phyloP scores from a whole-genome alignment of 2,888 invertebrate genomes.

The Rapana venosa region DNA sequence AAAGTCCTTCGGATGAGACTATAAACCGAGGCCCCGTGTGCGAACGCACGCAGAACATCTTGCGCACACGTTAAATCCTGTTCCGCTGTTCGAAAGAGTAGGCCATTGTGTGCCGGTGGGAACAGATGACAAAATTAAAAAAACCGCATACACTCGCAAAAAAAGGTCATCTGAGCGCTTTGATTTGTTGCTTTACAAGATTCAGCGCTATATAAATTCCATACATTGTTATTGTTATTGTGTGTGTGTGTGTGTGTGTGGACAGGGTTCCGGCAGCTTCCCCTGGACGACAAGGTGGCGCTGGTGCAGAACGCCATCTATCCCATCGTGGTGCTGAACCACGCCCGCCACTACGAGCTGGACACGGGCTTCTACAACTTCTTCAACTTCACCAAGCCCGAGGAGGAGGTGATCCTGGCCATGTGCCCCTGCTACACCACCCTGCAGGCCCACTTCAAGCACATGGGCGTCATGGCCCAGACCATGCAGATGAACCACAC shows the following conservation, averaged over 20 bases:
- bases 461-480: constrained; percentile 67
- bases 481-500: constrained; percentile 62
- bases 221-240: too few species aligned
- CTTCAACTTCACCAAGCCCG: constrained; percentile 65
- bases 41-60: too few species aligned
- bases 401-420: constrained; percentile 60
- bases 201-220: too few species aligned
- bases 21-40: too few species aligned
- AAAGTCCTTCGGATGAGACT: too few species aligned
- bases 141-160: too few species aligned
- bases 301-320: constrained; percentile 71
- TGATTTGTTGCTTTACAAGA: too few species aligned
- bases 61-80: too few species aligned
- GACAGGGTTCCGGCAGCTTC: constrained; percentile 69
- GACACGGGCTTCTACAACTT: constrained; percentile 67
- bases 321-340: constrained; percentile 68
- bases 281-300: constrained; percentile 68
- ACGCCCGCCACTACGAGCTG: constrained; percentile 64
- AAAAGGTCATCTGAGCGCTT: too few species aligned
- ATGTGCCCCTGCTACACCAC: constrained; percentile 65
- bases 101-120: too few species aligned
- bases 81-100: too few species aligned
- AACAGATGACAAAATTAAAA: too few species aligned
- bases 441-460: constrained; percentile 65
- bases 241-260: background rate